Percentiles rank a stretch among this genome's conserved stretches.
Conservation (phyloP, 2,797 vertebrate species). For the Poeciliopsis turneri region DNA sequence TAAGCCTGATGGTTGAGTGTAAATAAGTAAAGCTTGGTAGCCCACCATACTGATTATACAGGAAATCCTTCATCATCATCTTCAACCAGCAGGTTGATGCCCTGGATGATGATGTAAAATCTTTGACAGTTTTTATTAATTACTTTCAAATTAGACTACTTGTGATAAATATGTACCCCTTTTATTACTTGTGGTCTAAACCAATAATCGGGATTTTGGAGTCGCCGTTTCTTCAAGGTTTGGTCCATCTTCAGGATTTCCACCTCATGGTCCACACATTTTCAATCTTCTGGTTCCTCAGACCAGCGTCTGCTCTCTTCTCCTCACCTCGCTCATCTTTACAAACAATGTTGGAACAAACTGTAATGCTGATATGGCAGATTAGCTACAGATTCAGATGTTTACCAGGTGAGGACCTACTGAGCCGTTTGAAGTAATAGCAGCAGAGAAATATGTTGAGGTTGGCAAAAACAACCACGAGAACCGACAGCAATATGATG, state of each 20-base stretch:
- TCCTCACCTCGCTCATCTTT: neutral
- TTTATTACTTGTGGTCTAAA: neutral
- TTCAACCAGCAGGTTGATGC: too few relatives aligned
- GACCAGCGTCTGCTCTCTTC: neutral
- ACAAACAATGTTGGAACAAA: neutral
- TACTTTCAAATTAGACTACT: too few relatives aligned
- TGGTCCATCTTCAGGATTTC: neutral
- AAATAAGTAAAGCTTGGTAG: too few relatives aligned
- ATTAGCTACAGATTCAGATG: neutral
- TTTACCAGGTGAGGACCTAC: slow-evolving; percentile 42
- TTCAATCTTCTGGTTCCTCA: neutral
- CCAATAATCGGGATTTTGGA: neutral
- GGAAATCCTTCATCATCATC: too few relatives aligned
- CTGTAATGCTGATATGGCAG: neutral
- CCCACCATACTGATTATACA: too few relatives aligned
- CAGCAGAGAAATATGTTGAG: slow-evolving; percentile 32
- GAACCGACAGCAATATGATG: too few relatives aligned
- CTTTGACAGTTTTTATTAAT: too few relatives aligned
- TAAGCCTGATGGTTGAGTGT: too few relatives aligned
- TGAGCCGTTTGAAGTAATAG: slow-evolving; percentile 53
- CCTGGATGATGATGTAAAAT: too few relatives aligned
- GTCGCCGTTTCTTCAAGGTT: neutral
- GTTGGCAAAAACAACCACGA: too few relatives aligned
- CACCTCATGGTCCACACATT: too few relatives aligned
- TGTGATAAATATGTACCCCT: too few relatives aligned